Percentiles rank a stretch among this genome's conserved stretches.
These are phyloP conservation scores for Aurelia sp. DNA, from an alignment of 30 jellyfish, hydroid and myxozoan genomes.

Conservation along the genomic window DNA sequence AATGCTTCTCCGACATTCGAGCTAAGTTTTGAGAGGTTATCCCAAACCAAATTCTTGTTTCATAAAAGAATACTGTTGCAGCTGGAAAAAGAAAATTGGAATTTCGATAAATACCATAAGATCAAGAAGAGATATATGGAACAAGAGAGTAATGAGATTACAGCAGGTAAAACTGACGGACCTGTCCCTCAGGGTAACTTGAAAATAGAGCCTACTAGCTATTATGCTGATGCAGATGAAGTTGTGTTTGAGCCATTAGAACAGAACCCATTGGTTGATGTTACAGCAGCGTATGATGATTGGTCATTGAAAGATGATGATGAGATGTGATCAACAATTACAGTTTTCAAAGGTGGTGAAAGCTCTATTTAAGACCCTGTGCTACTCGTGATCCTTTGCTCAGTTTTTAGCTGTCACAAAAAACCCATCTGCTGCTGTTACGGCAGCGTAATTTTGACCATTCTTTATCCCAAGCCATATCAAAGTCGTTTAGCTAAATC, in stretches of 20 bases:
- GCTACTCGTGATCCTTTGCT: too few species aligned
- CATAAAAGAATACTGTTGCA: not conserved
- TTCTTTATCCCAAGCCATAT: too few species aligned
- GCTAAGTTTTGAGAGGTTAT: not conserved
- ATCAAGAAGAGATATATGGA: not conserved
- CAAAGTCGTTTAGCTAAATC: too few species aligned
- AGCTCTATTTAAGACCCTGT: too few species aligned
- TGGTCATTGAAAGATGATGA: not conserved
- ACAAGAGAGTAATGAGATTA: not conserved
- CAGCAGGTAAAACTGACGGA: not conserved
- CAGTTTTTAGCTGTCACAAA: too few species aligned
- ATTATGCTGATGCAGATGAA: not conserved
- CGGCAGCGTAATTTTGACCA: too few species aligned
- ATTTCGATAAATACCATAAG: not conserved
- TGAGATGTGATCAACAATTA: too few species aligned
- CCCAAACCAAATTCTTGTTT: not conserved
- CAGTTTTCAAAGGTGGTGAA: too few species aligned
- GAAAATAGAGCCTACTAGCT: not conserved
- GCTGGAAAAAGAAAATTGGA: conserved; percentile 20
- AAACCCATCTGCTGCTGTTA: too few species aligned
- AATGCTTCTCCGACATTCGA: conserved; percentile 60
- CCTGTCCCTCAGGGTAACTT: too few species aligned
- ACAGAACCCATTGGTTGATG: conserved; percentile 4
- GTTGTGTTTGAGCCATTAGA: conserved; percentile 8
- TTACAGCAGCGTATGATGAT: conserved; percentile 10